Evolutionary conservation across 2,888 invertebrate species (phyloP), one percentile per base, ranked within the genome.

Genomic region (Drosophila subquinaria): DNA sequence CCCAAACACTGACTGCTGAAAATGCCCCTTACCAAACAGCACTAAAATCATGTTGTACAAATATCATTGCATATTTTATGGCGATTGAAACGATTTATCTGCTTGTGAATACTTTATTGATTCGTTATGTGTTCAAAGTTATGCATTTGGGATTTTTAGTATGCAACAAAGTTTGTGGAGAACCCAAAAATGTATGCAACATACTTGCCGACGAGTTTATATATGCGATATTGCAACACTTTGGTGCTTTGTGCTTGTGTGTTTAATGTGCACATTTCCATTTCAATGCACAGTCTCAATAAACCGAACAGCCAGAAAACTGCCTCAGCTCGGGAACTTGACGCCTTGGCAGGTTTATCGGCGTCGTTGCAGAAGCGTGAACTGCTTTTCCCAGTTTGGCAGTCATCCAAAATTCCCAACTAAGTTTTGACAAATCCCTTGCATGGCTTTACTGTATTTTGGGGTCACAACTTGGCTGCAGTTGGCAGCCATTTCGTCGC

Each of bases 281-380:
- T 59, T 53, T 63, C 53, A 75, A 69, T 71, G 78, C 78, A 66
- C 56, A 55, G 59, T 73, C 43, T 40, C 30, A 48, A 59, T 47
- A 57, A 56, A 56, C 20, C 47, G 20, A 57, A 17, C 45, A 47
- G 47, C 57, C 35, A 51, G 48, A 17, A 35, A n/a, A 60, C 27
- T 47, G 72, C 50, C 47, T 27, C 57, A 48, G 63, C 63, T 82
- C n/a, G 8, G 15, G 48, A 48, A 30, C 10, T 74, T 74, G 81
- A 86, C 82, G 83, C 87, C 79, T 81, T 86, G 81, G 77, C 84
- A 77, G 82, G 64, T 73, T 83, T 79, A 84, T 84, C 82, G 30
- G 8, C 30, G 30, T 30, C 5, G 6, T 30, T 27, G 62, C 36
- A 38, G 36, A 17, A 47, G 73, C 59, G 61, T 40, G 55, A 73